Percentiles rank a stretch among this genome's conserved stretches.
These are phyloP conservation scores for Botrylloides violaceus DNA, from an alignment of 23 tunicate species.

Conservation along the genomic window DNA sequence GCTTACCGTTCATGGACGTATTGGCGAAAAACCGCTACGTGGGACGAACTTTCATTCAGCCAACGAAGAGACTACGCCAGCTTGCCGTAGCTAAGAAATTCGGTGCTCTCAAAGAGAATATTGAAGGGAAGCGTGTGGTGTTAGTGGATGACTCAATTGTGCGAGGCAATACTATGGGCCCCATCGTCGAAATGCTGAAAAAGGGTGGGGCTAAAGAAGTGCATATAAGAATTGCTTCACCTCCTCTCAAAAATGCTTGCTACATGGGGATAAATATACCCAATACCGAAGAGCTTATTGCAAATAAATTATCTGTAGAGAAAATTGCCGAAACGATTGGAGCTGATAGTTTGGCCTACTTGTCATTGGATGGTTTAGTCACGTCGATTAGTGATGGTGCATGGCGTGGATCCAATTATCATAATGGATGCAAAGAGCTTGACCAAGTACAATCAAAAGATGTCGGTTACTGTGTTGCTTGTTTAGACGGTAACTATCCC, in stretches of 20 bases:
- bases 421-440: background rate
- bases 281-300: conserved; percentile 53
- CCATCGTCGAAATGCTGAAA: conserved; percentile 47
- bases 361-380: conserved; percentile 56
- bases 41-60: conserved; percentile 83
- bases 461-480: conserved; percentile 71
- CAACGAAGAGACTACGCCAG: conserved; percentile 55
- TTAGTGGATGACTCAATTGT: conserved; percentile 85
- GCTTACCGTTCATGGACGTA: conserved; percentile 64
- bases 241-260: conserved; percentile 63
- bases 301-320: conserved; percentile 43
- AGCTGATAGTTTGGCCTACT: conserved; percentile 60
- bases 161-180: conserved; percentile 73
- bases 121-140: conserved; percentile 62
- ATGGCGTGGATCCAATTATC: background rate
- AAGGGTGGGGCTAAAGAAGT: conserved; percentile 73
- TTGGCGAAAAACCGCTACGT: conserved; percentile 78
- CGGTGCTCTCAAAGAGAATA: conserved; percentile 62
- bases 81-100: conserved; percentile 78
- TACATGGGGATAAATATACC: conserved; percentile 93
- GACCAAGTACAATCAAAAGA: background rate
- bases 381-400: conserved; percentile 33
- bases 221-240: conserved; percentile 78
- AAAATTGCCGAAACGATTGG: conserved; percentile 40
- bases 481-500: conserved; percentile 73